Percentiles rank a stretch among this genome's conserved stretches.
Conservation (phyloP, 2,113 vertebrate species). For the Charina bottae region DNA sequence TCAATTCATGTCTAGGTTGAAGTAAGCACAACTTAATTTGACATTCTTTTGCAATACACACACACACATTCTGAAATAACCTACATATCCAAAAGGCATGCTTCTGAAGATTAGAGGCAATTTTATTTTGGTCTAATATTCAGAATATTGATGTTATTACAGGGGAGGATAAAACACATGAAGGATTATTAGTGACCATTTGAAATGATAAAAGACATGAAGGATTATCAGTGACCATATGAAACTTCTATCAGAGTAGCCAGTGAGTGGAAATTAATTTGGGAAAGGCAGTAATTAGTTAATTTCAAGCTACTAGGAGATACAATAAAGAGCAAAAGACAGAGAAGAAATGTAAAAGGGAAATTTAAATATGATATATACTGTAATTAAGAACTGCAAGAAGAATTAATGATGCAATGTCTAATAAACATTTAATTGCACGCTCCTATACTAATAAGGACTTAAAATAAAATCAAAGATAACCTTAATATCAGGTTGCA, state of each 20-base stretch:
- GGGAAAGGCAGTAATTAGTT: neutral
- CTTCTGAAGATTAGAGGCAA: neutral
- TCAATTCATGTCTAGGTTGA: neutral
- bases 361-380: constrained; percentile 6
- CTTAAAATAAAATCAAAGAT: constrained; percentile 36
- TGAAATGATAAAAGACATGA: neutral
- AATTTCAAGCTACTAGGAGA: constrained; percentile 7
- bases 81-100: neutral
- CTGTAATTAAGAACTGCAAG: constrained; percentile 33
- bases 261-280: neutral
- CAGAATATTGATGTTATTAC: neutral
- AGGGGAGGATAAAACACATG: neutral
- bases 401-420: neutral
- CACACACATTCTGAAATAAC: neutral
- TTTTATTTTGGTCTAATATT: neutral
- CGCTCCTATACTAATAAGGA: neutral
- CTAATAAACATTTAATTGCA: constrained; percentile 23
- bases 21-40: too few relatives aligned
- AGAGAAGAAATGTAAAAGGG: constrained; percentile 16
- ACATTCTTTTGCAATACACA: neutral
- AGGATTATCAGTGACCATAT: neutral
- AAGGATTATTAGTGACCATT: neutral
- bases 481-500: fast-evolving
- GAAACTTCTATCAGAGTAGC: neutral
- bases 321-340: constrained; percentile 28